Evolutionary conservation across 2,113 vertebrate genomes (phyloP), one percentile per base, ranked within the genome.

Genomic region (Myiagra hebetior): DNA sequence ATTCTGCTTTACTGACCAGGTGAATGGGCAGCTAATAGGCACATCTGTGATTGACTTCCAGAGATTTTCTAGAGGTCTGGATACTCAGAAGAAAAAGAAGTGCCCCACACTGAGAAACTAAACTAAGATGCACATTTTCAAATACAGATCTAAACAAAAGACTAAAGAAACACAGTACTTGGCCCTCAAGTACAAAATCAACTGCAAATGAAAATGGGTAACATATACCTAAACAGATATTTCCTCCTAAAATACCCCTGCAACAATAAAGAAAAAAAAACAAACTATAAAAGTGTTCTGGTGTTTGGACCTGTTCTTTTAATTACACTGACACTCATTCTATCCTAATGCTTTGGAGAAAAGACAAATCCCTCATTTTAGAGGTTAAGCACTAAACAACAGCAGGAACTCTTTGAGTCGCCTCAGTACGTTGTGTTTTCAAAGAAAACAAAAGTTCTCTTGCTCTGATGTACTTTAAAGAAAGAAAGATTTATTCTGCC

Each of bases 401-500:
- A 2, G 50, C 63, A 73, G 70, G 53, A 90, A 76, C 37, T 73
- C 79, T 69, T 28, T 28, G 19, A 37, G 16, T 63, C 56, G 24
- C 39, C 73, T 88, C 62, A 39, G 17, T 56, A 59, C 0, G 0
- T 4, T 41, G 39, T 91, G 52, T 81, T 93, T 95, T 91, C 83
- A 92, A 70, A 93, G 80, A 88, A 92, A 95, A 93, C 21, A 94
- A 53, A 88, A 81, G 81, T 78, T 70, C 44, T 70, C 65, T 35
- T 78, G 60, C 52, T 91, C 52, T 79, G 35, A 82, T 60, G 57
- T 59, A 87, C 64, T 92, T 89, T 31, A 89, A 94, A 77, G 53
- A 39, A 91, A 89, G 33, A 57, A 65, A 77, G 30, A 57, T 65
- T 73, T 70, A 59, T 67, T 81, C 73, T 52, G 28, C 20, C 8